Evolutionary conservation across 2,113 vertebrate genomes (phyloP).

Genomic region (Corvus cornix): DNA sequence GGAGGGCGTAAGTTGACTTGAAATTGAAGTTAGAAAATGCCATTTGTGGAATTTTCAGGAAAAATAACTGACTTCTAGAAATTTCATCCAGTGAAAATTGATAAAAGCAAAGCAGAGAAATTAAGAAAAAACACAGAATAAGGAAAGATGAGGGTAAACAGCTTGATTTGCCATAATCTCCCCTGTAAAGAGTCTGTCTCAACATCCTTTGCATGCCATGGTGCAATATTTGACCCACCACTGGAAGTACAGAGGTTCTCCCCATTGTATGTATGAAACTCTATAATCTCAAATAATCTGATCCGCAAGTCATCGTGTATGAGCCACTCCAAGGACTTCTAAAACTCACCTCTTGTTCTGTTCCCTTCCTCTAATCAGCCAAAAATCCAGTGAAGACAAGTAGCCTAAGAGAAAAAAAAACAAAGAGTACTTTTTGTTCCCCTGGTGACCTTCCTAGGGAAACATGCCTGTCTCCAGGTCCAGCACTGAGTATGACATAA

Average conservation of each 20-base stretch:
- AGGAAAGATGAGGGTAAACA: background rate
- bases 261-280: background rate
- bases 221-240: background rate
- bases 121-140: background rate
- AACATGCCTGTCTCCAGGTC: background rate
- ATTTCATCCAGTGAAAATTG: background rate
- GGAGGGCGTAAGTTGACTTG: fast-evolving
- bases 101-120: background rate
- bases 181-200: background rate
- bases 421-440: background rate
- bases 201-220: background rate
- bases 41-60: background rate
- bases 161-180: background rate
- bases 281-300: background rate
- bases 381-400: background rate
- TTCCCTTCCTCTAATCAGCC: background rate
- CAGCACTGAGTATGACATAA: background rate
- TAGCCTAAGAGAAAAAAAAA: background rate
- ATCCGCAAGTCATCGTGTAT: background rate
- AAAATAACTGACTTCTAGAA: background rate
- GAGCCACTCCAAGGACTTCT: background rate
- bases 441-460: fast-evolving
- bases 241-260: background rate
- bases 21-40: background rate
- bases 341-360: background rate